Evolutionary conservation across 1,140 invertebrate species (phyloP).

Genomic region (Monomorium pharaonis): DNA sequence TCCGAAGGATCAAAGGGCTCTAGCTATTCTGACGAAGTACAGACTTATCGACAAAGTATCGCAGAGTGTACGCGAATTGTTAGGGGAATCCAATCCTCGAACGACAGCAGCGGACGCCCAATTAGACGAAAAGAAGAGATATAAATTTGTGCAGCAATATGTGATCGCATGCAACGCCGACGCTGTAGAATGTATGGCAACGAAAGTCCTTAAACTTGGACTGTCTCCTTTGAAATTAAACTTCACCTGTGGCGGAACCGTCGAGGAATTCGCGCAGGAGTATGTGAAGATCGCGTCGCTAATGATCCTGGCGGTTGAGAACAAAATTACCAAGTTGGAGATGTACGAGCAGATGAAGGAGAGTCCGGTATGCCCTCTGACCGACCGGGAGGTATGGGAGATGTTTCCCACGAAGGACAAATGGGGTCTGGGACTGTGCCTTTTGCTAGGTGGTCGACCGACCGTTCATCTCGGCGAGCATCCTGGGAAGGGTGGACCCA

Average conservation of each 20-base stretch:
- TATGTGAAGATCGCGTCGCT: conserved; percentile 80
- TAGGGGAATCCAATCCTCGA: conserved; percentile 41
- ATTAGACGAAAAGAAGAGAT: conserved; percentile 67
- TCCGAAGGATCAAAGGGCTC: conserved; percentile 73
- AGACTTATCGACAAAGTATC: conserved; percentile 58
- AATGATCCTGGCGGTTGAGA: conserved; percentile 72
- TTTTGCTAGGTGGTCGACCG: conserved; percentile 87
- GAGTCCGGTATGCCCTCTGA: conserved; percentile 65
- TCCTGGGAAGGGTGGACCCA: conserved; percentile 87
- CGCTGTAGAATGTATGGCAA: conserved; percentile 84
- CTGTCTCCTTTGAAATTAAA: conserved; percentile 85
- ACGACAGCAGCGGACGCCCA: conserved; percentile 34
- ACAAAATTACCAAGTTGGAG: conserved; percentile 71
- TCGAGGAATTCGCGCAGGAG: conserved; percentile 79
- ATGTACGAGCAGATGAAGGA: conserved; percentile 72
- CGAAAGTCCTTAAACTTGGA: conserved; percentile 77
- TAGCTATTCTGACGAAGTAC: conserved; percentile 83
- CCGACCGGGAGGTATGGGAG: conserved; percentile 66
- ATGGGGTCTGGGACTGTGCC: conserved; percentile 74
- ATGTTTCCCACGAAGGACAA: conserved; percentile 75
- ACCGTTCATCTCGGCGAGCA: conserved; percentile 83
- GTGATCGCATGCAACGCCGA: conserved; percentile 86
- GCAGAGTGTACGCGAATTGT: conserved; percentile 57
- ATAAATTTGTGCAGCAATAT: conserved; percentile 83
- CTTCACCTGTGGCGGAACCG: conserved; percentile 84